phyloP scores from a whole-genome alignment of 2,797 vertebrate genomes.

The Heterohyrax brucei region DNA sequence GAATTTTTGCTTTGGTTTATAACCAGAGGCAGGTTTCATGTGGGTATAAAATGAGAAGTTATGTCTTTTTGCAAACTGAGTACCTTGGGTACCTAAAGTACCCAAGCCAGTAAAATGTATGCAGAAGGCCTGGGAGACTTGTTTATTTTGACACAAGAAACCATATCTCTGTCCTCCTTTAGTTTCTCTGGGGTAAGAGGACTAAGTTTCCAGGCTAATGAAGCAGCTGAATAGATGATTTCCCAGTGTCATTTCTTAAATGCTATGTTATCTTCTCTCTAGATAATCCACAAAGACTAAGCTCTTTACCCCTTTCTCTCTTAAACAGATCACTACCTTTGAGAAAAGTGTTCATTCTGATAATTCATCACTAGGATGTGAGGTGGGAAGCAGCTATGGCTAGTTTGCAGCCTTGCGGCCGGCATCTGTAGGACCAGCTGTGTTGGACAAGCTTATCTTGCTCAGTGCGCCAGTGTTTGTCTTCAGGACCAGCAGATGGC shows the following conservation, averaged over 20 bases:
- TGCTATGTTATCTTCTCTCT: not conserved
- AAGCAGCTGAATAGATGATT: slow-evolving; percentile 8
- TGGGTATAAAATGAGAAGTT: not conserved
- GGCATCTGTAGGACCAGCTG: accelerated
- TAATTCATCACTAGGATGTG: not conserved
- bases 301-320: not conserved
- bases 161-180: not conserved
- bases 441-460: not conserved
- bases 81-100: not conserved
- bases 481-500: slow-evolving; percentile 88
- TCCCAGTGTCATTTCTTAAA: slow-evolving; percentile 25
- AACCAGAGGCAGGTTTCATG: not conserved
- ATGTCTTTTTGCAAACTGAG: not conserved
- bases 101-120: not conserved
- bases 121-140: not conserved
- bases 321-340: not conserved
- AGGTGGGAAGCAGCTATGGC: not conserved
- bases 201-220: not conserved
- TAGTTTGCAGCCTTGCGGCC: accelerated
- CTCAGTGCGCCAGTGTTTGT: accelerated
- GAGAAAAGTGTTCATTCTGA: not conserved
- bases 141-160: not conserved
- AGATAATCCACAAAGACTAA: not conserved
- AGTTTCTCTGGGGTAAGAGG: not conserved
- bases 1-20: slow-evolving; percentile 33